phyloP scores from a whole-genome alignment of 2,797 vertebrate genomes.

The Syngnathus rostellatus region DNA sequence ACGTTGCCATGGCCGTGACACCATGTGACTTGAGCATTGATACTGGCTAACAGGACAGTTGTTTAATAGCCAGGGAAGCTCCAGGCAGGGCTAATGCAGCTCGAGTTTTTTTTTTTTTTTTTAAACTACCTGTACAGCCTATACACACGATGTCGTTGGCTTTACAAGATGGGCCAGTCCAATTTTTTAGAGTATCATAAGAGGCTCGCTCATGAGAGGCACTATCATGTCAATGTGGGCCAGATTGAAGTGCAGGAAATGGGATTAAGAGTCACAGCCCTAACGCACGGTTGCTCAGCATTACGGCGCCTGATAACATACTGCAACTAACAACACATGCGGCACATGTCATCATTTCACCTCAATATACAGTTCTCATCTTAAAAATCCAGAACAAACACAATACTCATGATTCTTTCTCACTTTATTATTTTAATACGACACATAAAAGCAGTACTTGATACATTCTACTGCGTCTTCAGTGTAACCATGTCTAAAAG shows the following conservation, averaged over 20 bases:
- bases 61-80: conserved; percentile 10
- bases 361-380: background rate
- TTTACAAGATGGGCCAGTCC: conserved; percentile 11
- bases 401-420: background rate
- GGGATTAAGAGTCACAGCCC: conserved; percentile 60
- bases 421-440: conserved; percentile 9
- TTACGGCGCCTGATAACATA: background rate
- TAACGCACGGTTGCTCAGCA: conserved; percentile 56
- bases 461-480: conserved; percentile 1
- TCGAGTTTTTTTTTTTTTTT: background rate
- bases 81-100: conserved; percentile 1
- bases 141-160: conserved; percentile 9
- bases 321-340: background rate
- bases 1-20: conserved; percentile 29
- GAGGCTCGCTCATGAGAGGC: conserved; percentile 17
- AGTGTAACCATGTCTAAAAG: conserved; percentile 6
- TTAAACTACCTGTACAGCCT: conserved; percentile 14
- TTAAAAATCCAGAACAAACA: background rate
- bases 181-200: conserved; percentile 16
- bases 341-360: background rate
- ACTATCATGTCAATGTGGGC: conserved; percentile 44
- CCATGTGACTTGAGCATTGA: background rate
- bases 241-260: conserved; percentile 63
- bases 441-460: conserved; percentile 8
- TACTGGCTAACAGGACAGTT: background rate